phyloP scores from a whole-genome alignment of 2,888 invertebrate species.

The Eretmocerus hayati region DNA sequence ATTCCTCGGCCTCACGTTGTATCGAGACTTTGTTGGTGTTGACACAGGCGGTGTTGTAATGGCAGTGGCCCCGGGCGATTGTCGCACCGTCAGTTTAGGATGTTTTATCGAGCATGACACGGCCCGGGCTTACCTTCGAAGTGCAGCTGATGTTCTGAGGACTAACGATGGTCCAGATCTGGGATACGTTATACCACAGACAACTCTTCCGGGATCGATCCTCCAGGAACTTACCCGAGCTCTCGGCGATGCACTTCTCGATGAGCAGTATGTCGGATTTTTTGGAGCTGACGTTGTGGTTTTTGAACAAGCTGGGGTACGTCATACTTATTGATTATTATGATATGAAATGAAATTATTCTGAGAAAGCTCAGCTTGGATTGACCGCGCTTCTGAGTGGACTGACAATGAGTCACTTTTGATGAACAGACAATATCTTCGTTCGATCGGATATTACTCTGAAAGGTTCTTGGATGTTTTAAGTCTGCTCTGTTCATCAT shows the following conservation, averaged over 20 bases:
- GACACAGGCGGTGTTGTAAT: constrained; percentile 19
- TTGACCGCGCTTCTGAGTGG: no score
- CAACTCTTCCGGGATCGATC: constrained; percentile 13
- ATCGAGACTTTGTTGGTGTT: no score
- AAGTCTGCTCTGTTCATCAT: no score
- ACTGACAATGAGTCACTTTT: no score
- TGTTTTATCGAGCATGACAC: constrained; percentile 29
- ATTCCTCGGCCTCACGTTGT: no score
- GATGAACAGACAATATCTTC: no score
- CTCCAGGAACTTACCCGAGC: constrained; percentile 18
- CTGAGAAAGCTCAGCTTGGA: no score
- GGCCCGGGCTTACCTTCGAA: constrained; percentile 21
- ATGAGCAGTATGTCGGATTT: constrained; percentile 26
- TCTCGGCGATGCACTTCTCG: constrained; percentile 18
- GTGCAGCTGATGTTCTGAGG: constrained; percentile 25
- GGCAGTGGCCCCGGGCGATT: constrained; percentile 20
- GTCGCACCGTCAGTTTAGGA: constrained; percentile 25
- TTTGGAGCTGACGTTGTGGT: constrained; percentile 26
- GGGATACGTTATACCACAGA: constrained; percentile 27
- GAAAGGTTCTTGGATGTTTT: no score
- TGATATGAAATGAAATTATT: no score
- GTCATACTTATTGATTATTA: no score
- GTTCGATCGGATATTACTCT: no score
- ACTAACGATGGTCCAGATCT: constrained; percentile 21
- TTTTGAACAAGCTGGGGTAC: no score